phyloP scores from a whole-genome alignment of 2,113 vertebrate genomes.

The Callionymus lyra region DNA sequence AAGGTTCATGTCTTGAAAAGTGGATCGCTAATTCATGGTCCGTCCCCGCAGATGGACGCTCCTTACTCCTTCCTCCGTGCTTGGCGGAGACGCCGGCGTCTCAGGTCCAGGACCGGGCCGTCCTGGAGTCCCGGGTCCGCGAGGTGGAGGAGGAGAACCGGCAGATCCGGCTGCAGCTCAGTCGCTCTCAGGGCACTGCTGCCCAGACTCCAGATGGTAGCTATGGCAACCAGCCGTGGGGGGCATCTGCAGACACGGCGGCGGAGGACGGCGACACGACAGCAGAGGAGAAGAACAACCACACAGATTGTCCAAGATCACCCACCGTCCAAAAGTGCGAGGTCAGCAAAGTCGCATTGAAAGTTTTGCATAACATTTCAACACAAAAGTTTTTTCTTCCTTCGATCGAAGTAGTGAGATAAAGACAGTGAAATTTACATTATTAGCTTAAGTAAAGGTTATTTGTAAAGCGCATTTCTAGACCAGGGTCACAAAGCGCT shows the following conservation, averaged over 20 bases:
- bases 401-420: too few species aligned
- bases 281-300: constrained; percentile 63
- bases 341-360: constrained; percentile 55
- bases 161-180: constrained; percentile 73
- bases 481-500: too few species aligned
- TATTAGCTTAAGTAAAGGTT: too few species aligned
- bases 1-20: too few species aligned
- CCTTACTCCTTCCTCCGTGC: constrained; percentile 60
- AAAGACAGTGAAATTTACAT: too few species aligned
- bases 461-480: too few species aligned
- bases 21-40: background rate
- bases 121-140: constrained; percentile 68
- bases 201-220: constrained; percentile 53
- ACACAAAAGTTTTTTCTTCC: too few species aligned
- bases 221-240: constrained; percentile 71
- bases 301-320: constrained; percentile 70
- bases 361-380: background rate
- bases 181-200: constrained; percentile 62
- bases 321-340: constrained; percentile 79
- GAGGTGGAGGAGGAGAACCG: constrained; percentile 83
- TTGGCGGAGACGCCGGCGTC: constrained; percentile 52
- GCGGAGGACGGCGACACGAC: constrained; percentile 62
- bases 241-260: constrained; percentile 65
- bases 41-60: constrained; percentile 42
- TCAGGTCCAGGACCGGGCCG: constrained; percentile 63